Base-by-base conservation (phyloP, 1,140 invertebrate species). In the Drosophila bipectinata region DNA sequence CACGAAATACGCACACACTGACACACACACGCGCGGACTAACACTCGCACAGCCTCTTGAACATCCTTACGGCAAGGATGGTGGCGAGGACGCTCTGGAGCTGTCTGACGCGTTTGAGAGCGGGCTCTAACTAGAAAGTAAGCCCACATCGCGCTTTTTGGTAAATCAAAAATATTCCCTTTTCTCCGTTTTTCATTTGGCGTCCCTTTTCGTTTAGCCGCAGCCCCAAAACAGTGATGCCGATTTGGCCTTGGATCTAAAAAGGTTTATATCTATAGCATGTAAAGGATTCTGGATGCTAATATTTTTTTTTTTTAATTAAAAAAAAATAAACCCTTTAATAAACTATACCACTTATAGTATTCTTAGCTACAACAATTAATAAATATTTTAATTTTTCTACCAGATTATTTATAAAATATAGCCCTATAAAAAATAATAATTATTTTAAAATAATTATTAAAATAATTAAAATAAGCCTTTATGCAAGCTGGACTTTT, bases 51-150 rank as follows among this genome's bases (percentile, higher is more conserved):
- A 47, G 7, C 44, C 41, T 44, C n/a, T 44, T 18, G 18, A 10
- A 47, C 18, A 4, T 44, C 41, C 41, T 44, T 44, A 18, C 5
- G 18, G 44, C 44, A 24, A 47, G 72, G 39, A 62, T 71, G 74
- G 48, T 56, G 37, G 49, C 39, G 45, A 58, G 60, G 56, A 58
- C 21, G 39, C 51, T 21, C 57, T 67, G 58, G 60, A 68, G 48
- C 73, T 85, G 78, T 85, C 83, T 85, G 82, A 82, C 82, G 78
- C 78, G 78, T 63, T 88, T 53, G 39, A 64, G 54, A 54, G 59
- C 66, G 49, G 58, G 39, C 51, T 32, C 21, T 76, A 77, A 77
- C 73, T 76, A 76, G 73, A 75, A 55, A 54, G 63, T 57, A 87
- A 80, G 60, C 63, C 37, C 74, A 52, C 75, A 60, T 62, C 67